Evolutionary conservation across 2,888 invertebrate genomes (phyloP), one percentile per base, ranked within the genome.

Genomic region (Andrena flavipes): DNA sequence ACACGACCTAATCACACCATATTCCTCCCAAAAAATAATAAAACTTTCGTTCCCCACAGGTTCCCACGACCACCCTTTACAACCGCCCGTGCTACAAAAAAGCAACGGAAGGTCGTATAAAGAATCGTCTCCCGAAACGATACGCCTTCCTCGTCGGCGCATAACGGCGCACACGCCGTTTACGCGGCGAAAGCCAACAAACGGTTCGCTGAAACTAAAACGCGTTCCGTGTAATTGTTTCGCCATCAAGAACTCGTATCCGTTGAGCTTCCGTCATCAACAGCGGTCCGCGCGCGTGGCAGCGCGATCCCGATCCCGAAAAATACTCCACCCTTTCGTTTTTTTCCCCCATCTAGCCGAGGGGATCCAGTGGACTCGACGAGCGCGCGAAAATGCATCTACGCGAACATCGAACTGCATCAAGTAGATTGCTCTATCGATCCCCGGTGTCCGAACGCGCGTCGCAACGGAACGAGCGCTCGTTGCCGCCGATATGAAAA

Each of bases 341-440:
- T 87, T 75, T 79, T 68, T 8, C 42, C 5, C 42, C 42, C 42
- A 48, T 82, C 69, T 49, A 76, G 67, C 54, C 67, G 54, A n/a
- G n/a, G 68, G 63, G 76, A 84, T 79, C 75, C 78, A 76, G 77
- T 76, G 79, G 76, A 68, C 80, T 60, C 72, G 65, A 77, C 72
- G 76, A 60, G 33, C 29, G 35, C 48, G 65, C 70, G 79, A 80
- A 70, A 86, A 84, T 80, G 87, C 85, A 82, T 87, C 86, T 76
- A 73, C 60, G 71, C 76, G 72, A 76, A 73, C 77, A 82, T 82
- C 76, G 76, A 78, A 63, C 76, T 86, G 80, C 86, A 80, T 86
- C 80, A 78, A 87, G 84, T 72, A 78, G 87, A 87, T 86, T 86
- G 87, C 76, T 64, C 77, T 72, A 77, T 87, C 84, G 84, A 86